Evolutionary conservation across 2,113 vertebrate genomes (phyloP).

Genomic region (Dolichallabes microphthalmus): DNA sequence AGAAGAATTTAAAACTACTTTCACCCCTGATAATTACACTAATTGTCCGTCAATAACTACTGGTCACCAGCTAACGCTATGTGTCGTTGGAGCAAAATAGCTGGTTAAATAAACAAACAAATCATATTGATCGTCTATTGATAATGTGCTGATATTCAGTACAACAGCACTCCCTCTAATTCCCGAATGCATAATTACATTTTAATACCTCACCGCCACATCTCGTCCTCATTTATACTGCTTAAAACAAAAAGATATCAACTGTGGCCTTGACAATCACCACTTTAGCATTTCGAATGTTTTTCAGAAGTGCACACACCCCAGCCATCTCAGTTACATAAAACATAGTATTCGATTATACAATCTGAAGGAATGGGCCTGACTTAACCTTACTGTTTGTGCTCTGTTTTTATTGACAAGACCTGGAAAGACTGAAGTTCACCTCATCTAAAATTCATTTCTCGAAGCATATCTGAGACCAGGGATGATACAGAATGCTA

Average conservation of each 20-base stretch:
- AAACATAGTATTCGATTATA: not conserved
- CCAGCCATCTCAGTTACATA: not conserved
- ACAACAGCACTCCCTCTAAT: too few species aligned
- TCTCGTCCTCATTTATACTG: not conserved
- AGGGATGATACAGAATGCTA: constrained; percentile 19
- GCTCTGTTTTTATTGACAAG: constrained; percentile 19
- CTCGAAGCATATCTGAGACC: not conserved
- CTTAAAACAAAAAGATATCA: not conserved
- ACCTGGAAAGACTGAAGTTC: not conserved
- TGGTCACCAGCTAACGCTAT: too few species aligned
- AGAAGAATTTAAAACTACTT: too few species aligned
- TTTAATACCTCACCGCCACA: not conserved
- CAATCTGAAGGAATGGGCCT: not conserved
- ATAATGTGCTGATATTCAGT: too few species aligned
- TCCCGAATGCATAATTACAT: not conserved
- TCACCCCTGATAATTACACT: too few species aligned
- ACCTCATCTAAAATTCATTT: constrained; percentile 36
- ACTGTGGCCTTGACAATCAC: not conserved
- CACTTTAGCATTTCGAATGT: not conserved
- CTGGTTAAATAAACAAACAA: too few species aligned
- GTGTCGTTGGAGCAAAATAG: too few species aligned
- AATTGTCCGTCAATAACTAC: too few species aligned
- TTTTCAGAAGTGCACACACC: not conserved
- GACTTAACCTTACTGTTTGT: not conserved
- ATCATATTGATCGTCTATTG: too few species aligned